Evolutionary conservation across 2,797 vertebrate species (phyloP).

Genomic region (Diplodus sargus): DNA sequence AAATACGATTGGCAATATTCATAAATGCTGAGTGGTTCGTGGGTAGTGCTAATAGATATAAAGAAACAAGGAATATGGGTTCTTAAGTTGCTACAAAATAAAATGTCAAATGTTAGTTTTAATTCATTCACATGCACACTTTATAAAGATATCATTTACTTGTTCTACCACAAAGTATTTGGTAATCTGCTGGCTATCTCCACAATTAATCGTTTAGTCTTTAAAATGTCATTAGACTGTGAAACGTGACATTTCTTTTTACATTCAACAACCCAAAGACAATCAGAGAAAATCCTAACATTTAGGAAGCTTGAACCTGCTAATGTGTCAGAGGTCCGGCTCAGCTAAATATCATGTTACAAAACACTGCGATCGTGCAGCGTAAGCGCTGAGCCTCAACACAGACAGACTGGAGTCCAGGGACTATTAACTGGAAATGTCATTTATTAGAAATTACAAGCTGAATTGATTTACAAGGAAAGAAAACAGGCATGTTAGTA

Average conservation of each 20-base stretch:
- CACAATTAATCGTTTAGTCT: no score
- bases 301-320: no score
- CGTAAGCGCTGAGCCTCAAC: constrained; percentile 20
- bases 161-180: constrained; percentile 9
- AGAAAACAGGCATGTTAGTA: constrained; percentile 66
- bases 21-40: constrained; percentile 11
- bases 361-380: constrained; percentile 34
- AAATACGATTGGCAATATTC: not conserved
- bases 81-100: constrained; percentile 6
- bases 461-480: constrained; percentile 72
- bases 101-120: constrained; percentile 9
- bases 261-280: no score
- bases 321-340: constrained; percentile 10
- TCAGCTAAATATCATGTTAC: constrained; percentile 43
- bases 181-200: no score
- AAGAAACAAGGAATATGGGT: not conserved
- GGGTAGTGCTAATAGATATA: not conserved
- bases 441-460: constrained; percentile 80
- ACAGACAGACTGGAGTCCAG: constrained; percentile 49
- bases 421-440: constrained; percentile 62
- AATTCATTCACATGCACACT: not conserved
- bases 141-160: not conserved
- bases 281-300: no score
- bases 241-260: no score
- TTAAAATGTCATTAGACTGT: no score